These are phyloP conservation scores for Sarotherodon lohbergeri DNA, from an alignment of 2,113 vertebrate genomes.

Conservation along the genomic window DNA sequence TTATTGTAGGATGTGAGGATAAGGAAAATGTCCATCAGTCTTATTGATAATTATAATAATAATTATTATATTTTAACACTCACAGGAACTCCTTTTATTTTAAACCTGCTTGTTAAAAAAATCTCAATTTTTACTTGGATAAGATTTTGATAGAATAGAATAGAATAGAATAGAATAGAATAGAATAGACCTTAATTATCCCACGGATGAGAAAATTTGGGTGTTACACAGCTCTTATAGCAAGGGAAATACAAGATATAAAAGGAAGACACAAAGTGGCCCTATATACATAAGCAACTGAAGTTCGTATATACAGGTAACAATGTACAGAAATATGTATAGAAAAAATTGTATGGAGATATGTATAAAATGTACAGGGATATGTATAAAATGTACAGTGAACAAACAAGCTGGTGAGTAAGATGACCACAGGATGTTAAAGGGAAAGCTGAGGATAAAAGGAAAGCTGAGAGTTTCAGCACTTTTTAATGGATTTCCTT, in stretches of 20 bases:
- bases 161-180: background rate
- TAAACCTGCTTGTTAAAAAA: background rate
- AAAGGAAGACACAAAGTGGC: background rate
- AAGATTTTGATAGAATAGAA: background rate
- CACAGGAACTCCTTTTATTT: background rate
- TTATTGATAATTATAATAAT: background rate
- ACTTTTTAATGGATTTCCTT: background rate
- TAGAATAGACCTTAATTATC: background rate
- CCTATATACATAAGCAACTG: background rate
- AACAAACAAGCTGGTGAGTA: background rate
- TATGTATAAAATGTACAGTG: background rate
- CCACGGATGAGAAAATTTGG: accelerated
- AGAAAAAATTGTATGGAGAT: too few relatives aligned
- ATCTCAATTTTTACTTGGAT: background rate
- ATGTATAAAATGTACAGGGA: background rate
- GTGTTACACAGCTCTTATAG: background rate
- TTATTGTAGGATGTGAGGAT: background rate
- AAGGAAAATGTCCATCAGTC: background rate
- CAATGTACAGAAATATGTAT: background rate
- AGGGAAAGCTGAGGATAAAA: background rate
- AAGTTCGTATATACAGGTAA: background rate
- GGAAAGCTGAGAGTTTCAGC: background rate
- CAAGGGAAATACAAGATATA: background rate
- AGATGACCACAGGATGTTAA: background rate
- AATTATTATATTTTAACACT: background rate